Conservation (phyloP, 2,797 vertebrate species). For the Eurystomus glaucurus region DNA sequence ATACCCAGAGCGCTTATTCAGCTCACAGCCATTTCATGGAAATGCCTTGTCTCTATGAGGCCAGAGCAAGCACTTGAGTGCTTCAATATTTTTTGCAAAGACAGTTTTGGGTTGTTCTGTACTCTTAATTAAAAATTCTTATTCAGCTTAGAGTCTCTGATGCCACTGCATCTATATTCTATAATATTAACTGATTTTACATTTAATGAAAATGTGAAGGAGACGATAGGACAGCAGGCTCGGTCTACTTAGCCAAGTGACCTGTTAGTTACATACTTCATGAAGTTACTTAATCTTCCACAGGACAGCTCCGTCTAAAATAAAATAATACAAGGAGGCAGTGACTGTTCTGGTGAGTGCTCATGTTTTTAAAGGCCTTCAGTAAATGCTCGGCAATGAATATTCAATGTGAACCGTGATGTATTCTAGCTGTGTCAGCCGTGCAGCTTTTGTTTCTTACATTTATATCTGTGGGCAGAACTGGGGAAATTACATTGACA, state of each 20-base stretch:
- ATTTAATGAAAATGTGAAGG: constrained; percentile 54
- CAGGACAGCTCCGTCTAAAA: not conserved
- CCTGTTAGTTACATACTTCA: constrained; percentile 18
- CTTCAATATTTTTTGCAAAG: not conserved
- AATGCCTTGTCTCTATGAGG: not conserved
- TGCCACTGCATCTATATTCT: constrained; percentile 40
- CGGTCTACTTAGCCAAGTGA: constrained; percentile 42
- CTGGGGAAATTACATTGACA: not conserved
- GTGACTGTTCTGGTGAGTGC: not conserved
- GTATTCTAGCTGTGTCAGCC: not conserved
- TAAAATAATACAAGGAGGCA: not conserved
- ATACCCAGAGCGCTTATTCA: constrained; percentile 43
- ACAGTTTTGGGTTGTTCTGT: constrained; percentile 23
- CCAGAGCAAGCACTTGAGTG: not conserved
- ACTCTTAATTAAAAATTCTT: constrained; percentile 45
- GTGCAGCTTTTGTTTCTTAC: not conserved
- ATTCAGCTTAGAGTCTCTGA: constrained; percentile 43
- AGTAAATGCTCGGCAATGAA: constrained; percentile 10
- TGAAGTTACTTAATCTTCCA: constrained; percentile 31
- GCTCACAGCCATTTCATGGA: constrained; percentile 47
- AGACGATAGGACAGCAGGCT: constrained; percentile 20
- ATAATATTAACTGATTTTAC: constrained; percentile 59
- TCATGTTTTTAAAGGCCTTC: not conserved
- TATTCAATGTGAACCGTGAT: constrained; percentile 24
- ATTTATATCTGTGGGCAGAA: not conserved